phyloP scores from a whole-genome alignment of 1,140 invertebrate species.

The Alviniconcha marisindica region DNA sequence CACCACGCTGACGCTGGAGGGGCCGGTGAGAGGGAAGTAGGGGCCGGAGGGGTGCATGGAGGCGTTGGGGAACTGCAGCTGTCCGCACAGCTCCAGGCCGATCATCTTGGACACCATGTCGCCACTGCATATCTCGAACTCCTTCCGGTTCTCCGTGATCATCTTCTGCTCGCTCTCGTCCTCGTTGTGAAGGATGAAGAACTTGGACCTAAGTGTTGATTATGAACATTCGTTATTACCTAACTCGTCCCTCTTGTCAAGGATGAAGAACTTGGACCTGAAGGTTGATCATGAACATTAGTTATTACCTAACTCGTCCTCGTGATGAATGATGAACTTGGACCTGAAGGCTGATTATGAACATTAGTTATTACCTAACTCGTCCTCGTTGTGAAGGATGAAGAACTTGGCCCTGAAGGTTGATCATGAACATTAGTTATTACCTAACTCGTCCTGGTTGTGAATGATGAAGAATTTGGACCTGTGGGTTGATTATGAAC shows the following conservation, averaged over 20 bases:
- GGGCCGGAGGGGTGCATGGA: constrained; percentile 78
- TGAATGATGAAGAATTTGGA: constrained; percentile 40
- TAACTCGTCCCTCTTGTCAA: too few relatives aligned
- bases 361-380: too few relatives aligned
- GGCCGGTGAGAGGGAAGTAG: constrained; percentile 89
- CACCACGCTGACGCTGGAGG: constrained; percentile 85
- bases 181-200: constrained; percentile 23
- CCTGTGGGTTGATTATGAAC: constrained; percentile 55
- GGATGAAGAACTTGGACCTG: too few relatives aligned
- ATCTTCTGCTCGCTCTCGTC: constrained; percentile 44
- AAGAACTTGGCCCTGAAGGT: constrained; percentile 64
- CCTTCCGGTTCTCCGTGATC: constrained; percentile 76
- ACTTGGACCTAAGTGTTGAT: constrained; percentile 21
- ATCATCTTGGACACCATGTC: constrained; percentile 77
- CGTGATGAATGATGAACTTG: too few relatives aligned
- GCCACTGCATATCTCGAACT: constrained; percentile 80
- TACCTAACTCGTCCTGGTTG: constrained; percentile 23
- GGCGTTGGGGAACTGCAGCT: constrained; percentile 85
- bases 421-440: too few relatives aligned
- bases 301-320: too few relatives aligned
- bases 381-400: too few relatives aligned
- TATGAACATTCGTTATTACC: too few relatives aligned
- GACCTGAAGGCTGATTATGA: constrained; percentile 55
- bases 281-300: constrained; percentile 29
- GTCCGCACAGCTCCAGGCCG: constrained; percentile 89